These are phyloP conservation scores for Lacanobia wlatinum DNA, from an alignment of 2,888 invertebrate species.

Conservation along the genomic window DNA sequence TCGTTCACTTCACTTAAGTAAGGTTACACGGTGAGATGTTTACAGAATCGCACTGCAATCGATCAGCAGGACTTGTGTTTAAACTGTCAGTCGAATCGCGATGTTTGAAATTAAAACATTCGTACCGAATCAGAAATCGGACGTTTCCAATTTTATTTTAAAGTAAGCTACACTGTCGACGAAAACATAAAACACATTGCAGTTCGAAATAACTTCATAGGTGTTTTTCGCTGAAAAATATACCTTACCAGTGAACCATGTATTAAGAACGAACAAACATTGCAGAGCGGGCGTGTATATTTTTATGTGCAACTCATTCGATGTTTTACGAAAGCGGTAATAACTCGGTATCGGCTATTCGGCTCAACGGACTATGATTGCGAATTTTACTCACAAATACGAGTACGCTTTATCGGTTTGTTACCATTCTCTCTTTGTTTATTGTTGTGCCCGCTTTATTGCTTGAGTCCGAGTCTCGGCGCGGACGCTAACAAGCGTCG, in stretches of 20 bases:
- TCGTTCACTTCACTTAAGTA: no score
- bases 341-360: constrained; percentile 77
- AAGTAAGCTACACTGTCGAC: neutral
- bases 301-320: constrained; percentile 66
- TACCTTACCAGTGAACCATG: constrained; percentile 9
- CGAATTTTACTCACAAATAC: constrained; percentile 82
- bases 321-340: constrained; percentile 75
- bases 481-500: constrained; percentile 82
- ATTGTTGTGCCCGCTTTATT: constrained; percentile 75
- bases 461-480: constrained; percentile 71
- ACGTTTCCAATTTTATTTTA: constrained; percentile 5
- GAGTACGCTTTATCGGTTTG: constrained; percentile 80
- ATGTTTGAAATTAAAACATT: neutral
- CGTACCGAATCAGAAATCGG: neutral
- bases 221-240: constrained; percentile 20
- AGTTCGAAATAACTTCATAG: constrained; percentile 13
- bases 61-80: neutral
- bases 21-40: no score
- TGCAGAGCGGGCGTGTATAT: constrained; percentile 38
- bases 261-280: constrained; percentile 36
- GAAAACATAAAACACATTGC: constrained; percentile 10
- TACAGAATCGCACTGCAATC: no score
- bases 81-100: neutral
- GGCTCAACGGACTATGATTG: constrained; percentile 79
- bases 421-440: constrained; percentile 80